Percentiles rank a stretch among this genome's conserved stretches.
Evolutionary conservation across 2,113 vertebrate genomes (phyloP).

Genomic region (Fulica atra): DNA sequence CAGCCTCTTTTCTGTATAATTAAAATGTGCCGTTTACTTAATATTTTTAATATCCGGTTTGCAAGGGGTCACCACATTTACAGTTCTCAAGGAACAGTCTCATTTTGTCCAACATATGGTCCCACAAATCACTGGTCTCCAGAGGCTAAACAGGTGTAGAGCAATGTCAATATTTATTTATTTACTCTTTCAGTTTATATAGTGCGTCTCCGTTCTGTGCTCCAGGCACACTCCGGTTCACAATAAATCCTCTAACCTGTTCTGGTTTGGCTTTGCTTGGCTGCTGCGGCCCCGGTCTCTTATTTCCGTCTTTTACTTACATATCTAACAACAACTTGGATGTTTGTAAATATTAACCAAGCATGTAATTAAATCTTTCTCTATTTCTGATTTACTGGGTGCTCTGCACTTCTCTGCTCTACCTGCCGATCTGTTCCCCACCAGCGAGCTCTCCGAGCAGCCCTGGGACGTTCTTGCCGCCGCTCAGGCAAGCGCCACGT

Average conservation of each 20-base stretch:
- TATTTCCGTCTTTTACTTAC: slow-evolving; percentile 15
- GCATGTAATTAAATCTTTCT: slow-evolving; percentile 51
- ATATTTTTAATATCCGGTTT: slow-evolving; percentile 60
- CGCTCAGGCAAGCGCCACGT: not conserved
- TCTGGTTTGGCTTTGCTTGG: slow-evolving; percentile 41
- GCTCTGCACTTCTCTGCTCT: slow-evolving; percentile 14
- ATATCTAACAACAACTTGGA: not conserved
- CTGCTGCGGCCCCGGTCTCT: not conserved
- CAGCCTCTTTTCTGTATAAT: slow-evolving; percentile 48
- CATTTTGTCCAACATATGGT: slow-evolving; percentile 63
- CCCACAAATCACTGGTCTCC: slow-evolving; percentile 55
- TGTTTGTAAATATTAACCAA: slow-evolving; percentile 54
- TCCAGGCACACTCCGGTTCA: slow-evolving; percentile 21
- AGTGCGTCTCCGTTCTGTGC: not conserved
- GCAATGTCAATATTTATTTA: slow-evolving; percentile 66
- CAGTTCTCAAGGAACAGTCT: slow-evolving; percentile 49
- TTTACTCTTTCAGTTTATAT: slow-evolving; percentile 39
- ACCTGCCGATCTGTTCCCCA: not conserved
- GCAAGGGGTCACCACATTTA: slow-evolving; percentile 52
- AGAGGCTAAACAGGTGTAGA: slow-evolving; percentile 51
- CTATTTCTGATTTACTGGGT: slow-evolving; percentile 15
- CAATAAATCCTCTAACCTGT: slow-evolving; percentile 22
- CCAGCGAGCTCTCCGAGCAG: not conserved
- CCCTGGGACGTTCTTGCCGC: not conserved
- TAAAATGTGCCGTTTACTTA: slow-evolving; percentile 59